Evolutionary conservation across 2,113 vertebrate genomes (phyloP).

Genomic region (Psophia crepitans): DNA sequence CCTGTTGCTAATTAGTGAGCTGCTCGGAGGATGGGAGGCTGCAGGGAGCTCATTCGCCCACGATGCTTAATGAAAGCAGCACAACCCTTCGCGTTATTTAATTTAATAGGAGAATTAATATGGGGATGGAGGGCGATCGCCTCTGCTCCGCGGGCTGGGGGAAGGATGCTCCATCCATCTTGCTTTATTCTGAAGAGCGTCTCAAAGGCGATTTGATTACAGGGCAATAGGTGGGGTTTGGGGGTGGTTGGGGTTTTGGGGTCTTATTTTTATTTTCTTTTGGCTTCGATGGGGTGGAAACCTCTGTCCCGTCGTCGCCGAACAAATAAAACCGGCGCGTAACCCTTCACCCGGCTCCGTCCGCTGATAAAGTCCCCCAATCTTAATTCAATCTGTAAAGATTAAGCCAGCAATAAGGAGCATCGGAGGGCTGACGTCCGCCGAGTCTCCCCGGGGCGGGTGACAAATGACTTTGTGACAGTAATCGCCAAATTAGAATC

Average conservation of each 20-base stretch:
- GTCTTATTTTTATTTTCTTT: background rate
- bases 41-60: background rate
- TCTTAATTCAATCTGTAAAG: constrained; percentile 73
- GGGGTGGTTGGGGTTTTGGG: background rate
- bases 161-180: constrained; percentile 20
- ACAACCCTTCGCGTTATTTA: background rate
- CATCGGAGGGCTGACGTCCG: constrained; percentile 21
- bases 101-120: constrained; percentile 39
- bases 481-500: constrained; percentile 78
- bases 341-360: constrained; percentile 27
- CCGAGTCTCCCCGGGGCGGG: constrained; percentile 45
- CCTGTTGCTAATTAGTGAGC: constrained; percentile 45
- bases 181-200: background rate
- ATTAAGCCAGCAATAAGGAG: constrained; percentile 68
- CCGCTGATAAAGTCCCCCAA: constrained; percentile 42
- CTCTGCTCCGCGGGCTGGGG: background rate
- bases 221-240: background rate
- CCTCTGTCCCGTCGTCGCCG: background rate
- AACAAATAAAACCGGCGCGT: background rate
- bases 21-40: background rate
- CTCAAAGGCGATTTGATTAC: background rate
- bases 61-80: constrained; percentile 8
- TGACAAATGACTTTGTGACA: constrained; percentile 79
- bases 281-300: background rate
- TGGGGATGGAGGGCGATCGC: background rate